phyloP scores from a whole-genome alignment of 2,888 invertebrate genomes.

The Ashinkailepas kermadecensis region DNA sequence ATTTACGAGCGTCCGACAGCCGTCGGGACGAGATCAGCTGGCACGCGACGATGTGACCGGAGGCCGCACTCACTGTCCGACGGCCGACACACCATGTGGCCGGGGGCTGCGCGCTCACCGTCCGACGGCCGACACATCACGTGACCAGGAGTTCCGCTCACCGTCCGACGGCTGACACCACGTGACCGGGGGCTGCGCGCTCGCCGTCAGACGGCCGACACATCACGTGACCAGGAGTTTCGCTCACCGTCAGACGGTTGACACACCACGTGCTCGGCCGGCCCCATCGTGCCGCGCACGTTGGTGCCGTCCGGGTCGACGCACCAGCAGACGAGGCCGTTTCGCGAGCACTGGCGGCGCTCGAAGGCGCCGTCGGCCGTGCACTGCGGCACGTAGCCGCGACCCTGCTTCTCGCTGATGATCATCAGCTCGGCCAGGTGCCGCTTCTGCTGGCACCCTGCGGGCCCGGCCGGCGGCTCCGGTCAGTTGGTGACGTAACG shows the following conservation, averaged over 20 bases:
- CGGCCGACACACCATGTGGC: too few relatives aligned
- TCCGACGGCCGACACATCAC: too few relatives aligned
- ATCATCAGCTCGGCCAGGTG: slow-evolving; percentile 67
- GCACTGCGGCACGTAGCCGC: slow-evolving; percentile 78
- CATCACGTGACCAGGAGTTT: too few relatives aligned
- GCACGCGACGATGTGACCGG: too few relatives aligned
- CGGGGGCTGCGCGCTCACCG: too few relatives aligned
- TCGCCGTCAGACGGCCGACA: too few relatives aligned
- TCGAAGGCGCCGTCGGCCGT: slow-evolving; percentile 57
- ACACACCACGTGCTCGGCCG: slow-evolving; percentile 61
- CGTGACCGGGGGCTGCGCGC: slow-evolving; percentile 50
- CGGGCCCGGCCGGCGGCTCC: slow-evolving; percentile 25
- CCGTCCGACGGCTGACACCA: slow-evolving; percentile 49
- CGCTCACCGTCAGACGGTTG: slow-evolving; percentile 37
- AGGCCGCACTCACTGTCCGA: too few relatives aligned
- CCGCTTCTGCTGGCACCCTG: slow-evolving; percentile 65
- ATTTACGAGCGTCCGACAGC: too few relatives aligned
- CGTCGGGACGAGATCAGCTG: too few relatives aligned
- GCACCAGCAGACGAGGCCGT: slow-evolving; percentile 81
- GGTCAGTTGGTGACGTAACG: too few relatives aligned
- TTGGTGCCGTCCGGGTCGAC: slow-evolving; percentile 71
- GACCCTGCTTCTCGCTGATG: slow-evolving; percentile 67
- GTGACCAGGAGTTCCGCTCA: slow-evolving; percentile 8
- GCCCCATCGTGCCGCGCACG: slow-evolving; percentile 69
- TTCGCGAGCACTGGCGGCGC: slow-evolving; percentile 69